These are phyloP conservation scores for Papilio helenus DNA, from an alignment of 1,140 invertebrate species.

Conservation along the genomic window DNA sequence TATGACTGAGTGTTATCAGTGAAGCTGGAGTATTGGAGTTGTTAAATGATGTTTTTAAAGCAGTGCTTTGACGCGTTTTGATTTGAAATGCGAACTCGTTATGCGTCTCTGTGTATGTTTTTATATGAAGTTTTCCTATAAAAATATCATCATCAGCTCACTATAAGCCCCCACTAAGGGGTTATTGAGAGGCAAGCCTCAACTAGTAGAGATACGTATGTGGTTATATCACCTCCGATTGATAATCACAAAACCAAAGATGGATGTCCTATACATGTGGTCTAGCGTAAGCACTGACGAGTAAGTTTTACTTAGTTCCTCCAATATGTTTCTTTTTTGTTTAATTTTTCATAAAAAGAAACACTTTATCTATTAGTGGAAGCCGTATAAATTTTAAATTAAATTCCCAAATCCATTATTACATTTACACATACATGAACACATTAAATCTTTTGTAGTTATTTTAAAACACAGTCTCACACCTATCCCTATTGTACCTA, in stretches of 20 bases:
- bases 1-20: constrained; percentile 7
- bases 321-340: too few species aligned
- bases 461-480: not conserved
- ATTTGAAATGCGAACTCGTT: not conserved
- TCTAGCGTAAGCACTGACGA: constrained; percentile 76
- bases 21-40: not conserved
- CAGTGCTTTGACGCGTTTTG: not conserved
- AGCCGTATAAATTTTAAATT: too few species aligned
- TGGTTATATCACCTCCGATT: constrained; percentile 75
- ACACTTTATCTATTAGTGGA: too few species aligned
- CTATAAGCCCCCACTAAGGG: constrained; percentile 74
- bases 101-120: not conserved
- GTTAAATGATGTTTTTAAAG: not conserved
- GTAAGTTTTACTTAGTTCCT: constrained; percentile 51
- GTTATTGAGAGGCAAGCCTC: constrained; percentile 55
- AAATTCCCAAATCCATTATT: not conserved
- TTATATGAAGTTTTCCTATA: too few species aligned
- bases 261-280: constrained; percentile 79
- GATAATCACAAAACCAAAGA: constrained; percentile 70
- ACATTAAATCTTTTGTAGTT: not conserved
- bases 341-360: too few species aligned
- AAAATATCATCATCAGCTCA: too few species aligned
- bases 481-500: not conserved
- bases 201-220: constrained; percentile 73
- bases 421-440: not conserved